Percentiles rank a stretch among this genome's conserved stretches.
Conservation (phyloP, 2,113 vertebrate species). For the Marmota flaviventris region DNA sequence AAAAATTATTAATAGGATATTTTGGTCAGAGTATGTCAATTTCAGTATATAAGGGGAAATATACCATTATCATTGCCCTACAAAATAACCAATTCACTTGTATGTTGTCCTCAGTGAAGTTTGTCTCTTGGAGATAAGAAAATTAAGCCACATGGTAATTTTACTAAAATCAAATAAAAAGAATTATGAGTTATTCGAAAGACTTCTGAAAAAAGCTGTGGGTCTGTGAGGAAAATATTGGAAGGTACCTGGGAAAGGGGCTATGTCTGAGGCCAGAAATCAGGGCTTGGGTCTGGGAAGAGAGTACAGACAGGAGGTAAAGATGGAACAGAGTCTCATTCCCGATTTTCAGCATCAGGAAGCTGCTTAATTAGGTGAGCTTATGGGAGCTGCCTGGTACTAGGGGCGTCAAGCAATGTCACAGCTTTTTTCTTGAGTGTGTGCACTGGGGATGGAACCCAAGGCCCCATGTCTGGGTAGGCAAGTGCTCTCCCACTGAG, state of each 20-base stretch:
- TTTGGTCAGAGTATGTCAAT: slow-evolving; percentile 28
- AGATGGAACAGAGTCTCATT: background rate
- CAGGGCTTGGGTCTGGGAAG: background rate
- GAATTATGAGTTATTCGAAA: slow-evolving; percentile 27
- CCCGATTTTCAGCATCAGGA: background rate
- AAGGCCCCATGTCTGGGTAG: background rate
- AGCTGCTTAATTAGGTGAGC: background rate
- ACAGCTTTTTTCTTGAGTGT: background rate
- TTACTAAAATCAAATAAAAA: slow-evolving; percentile 54
- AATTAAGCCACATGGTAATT: slow-evolving; percentile 9
- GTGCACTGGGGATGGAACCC: background rate
- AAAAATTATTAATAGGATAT: slow-evolving; percentile 47
- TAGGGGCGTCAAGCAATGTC: background rate
- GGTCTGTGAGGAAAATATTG: slow-evolving; percentile 27
- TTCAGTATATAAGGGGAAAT: slow-evolving; percentile 31
- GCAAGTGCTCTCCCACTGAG: background rate
- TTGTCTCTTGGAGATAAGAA: slow-evolving; percentile 28
- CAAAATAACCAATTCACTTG: background rate
- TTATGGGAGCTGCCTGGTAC: background rate
- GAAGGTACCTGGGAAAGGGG: slow-evolving; percentile 5
- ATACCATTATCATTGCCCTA: background rate
- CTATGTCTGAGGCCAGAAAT: slow-evolving; percentile 25
- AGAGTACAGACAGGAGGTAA: background rate
- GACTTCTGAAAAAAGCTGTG: background rate
- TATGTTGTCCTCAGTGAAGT: slow-evolving; percentile 16